These are phyloP conservation scores for Halesus radiatus DNA, from an alignment of 1,140 invertebrate species.

Conservation along the genomic window DNA sequence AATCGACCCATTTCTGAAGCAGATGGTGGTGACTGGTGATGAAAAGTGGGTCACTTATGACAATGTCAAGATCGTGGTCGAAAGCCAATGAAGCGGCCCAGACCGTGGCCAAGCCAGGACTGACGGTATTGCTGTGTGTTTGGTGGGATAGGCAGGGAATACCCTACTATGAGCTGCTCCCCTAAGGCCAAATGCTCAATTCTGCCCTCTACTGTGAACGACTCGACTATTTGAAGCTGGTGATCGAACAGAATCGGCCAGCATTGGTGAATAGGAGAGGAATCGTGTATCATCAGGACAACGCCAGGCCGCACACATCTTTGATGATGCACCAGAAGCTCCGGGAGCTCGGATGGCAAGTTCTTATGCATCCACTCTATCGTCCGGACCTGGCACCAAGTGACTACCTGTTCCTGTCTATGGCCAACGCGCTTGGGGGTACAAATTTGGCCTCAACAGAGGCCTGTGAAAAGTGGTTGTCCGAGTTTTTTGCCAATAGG, in stretches of 20 bases:
- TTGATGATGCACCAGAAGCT: slow-evolving; percentile 19
- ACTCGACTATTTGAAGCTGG: no score
- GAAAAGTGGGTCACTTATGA: no score
- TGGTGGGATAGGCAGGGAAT: no score
- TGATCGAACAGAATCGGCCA: background rate
- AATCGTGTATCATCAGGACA: slow-evolving; percentile 18
- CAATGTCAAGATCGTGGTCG: no score
- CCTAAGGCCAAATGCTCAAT: no score
- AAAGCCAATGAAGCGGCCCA: no score
- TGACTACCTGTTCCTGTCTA: background rate
- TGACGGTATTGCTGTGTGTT: no score
- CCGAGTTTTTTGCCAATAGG: slow-evolving; percentile 14
- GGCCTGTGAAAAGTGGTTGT: slow-evolving; percentile 13
- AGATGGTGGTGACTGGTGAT: no score
- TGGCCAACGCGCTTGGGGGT: slow-evolving; percentile 17
- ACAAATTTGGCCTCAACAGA: slow-evolving; percentile 23
- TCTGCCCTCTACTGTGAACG: no score
- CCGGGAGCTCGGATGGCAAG: slow-evolving; percentile 1
- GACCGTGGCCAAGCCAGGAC: no score
- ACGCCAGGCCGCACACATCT: slow-evolving; percentile 16
- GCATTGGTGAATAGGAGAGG: slow-evolving; percentile 25
- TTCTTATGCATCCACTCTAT: background rate
- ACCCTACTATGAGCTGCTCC: no score
- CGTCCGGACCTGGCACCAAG: slow-evolving; percentile 18
- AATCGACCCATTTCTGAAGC: slow-evolving; percentile 22